Conservation (phyloP, 2,888 invertebrate species). For the Panzeria rudis region DNA sequence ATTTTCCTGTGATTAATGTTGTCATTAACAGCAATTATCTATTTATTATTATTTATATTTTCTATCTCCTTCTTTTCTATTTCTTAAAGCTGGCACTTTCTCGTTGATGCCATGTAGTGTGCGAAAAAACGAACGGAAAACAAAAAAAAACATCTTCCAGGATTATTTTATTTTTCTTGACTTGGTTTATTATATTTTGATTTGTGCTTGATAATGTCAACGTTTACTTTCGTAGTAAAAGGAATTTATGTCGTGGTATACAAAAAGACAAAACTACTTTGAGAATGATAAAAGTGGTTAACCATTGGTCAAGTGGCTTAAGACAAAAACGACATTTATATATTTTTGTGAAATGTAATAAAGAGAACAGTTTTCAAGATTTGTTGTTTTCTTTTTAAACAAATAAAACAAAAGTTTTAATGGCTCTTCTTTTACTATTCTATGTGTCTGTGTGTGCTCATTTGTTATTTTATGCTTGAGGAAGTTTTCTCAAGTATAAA, state of each 20-base stretch:
- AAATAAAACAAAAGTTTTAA: constrained; percentile 47
- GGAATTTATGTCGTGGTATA: background rate
- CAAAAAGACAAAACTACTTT: constrained; percentile 9
- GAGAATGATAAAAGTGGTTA: constrained; percentile 59
- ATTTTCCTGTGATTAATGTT: constrained; percentile 82
- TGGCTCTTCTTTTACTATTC: constrained; percentile 1
- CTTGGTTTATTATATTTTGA: constrained; percentile 66
- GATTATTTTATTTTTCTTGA: constrained; percentile 23
- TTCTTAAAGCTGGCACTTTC: background rate
- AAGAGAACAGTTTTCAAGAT: constrained; percentile 45
- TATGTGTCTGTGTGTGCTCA: background rate
- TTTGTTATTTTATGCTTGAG: constrained; percentile 25
- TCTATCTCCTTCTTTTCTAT: background rate
- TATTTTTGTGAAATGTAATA: constrained; percentile 32
- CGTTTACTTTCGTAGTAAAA: constrained; percentile 10
- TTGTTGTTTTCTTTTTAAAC: background rate
- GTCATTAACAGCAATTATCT: constrained; percentile 83
- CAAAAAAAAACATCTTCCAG: constrained; percentile 18
- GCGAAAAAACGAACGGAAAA: background rate
- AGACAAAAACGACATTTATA: constrained; percentile 31
- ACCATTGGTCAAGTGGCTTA: constrained; percentile 63
- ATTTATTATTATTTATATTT: constrained; percentile 72
- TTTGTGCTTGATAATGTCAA: constrained; percentile 58
- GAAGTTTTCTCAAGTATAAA: constrained; percentile 38
- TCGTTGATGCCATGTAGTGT: background rate